phyloP scores from a whole-genome alignment of 2,888 invertebrate genomes.

The Harpalus rubripes region DNA sequence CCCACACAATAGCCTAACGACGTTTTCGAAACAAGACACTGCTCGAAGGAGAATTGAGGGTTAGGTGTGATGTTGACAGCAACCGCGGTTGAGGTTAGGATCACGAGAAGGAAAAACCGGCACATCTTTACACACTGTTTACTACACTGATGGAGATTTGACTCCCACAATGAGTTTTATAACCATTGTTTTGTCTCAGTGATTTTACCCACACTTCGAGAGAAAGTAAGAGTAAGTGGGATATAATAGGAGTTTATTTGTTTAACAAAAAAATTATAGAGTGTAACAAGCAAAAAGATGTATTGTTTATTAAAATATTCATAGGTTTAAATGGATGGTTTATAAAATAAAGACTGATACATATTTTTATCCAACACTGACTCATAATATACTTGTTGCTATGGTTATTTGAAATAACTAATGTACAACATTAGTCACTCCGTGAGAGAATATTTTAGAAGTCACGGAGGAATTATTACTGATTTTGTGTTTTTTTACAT shows the following conservation, averaged over 20 bases:
- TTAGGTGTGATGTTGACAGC: slow-evolving; percentile 58
- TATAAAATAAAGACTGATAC: too few species aligned
- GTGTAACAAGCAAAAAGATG: neutral
- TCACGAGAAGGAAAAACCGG: neutral
- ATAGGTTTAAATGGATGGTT: too few species aligned
- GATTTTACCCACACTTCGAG: slow-evolving; percentile 50
- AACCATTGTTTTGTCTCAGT: slow-evolving; percentile 44
- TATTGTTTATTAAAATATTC: neutral
- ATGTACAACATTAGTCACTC: too few species aligned
- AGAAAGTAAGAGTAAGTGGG: slow-evolving; percentile 22
- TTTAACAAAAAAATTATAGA: neutral
- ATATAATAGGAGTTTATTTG: neutral
- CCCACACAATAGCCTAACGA: slow-evolving; percentile 83
- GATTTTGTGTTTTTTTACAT: too few species aligned
- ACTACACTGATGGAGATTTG: slow-evolving; percentile 16
- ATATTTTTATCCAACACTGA: too few species aligned
- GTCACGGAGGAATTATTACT: too few species aligned
- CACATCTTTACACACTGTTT: slow-evolving; percentile 36
- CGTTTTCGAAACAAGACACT: slow-evolving; percentile 78
- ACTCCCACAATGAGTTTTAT: slow-evolving; percentile 44
- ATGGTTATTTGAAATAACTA: too few species aligned
- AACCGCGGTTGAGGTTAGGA: neutral
- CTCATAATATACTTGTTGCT: too few species aligned
- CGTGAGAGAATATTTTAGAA: too few species aligned
- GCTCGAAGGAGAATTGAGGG: slow-evolving; percentile 73